phyloP scores from a whole-genome alignment of 2,113 vertebrate genomes.

The Syngnathoides biaculeatus region DNA sequence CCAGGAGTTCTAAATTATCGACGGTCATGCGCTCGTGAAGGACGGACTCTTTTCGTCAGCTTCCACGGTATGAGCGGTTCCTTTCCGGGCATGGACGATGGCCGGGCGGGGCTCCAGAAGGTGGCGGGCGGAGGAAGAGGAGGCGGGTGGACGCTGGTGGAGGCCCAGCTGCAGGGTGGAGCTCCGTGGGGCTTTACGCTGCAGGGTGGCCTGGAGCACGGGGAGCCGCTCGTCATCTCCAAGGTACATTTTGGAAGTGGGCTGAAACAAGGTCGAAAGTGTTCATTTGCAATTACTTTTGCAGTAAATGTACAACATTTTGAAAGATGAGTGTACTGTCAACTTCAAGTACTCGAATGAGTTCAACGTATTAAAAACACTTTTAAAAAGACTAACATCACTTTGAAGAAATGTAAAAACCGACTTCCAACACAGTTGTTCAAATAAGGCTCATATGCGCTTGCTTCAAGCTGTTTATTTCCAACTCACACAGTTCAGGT shows the following conservation, averaged over 20 bases:
- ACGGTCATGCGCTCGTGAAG: conserved; percentile 36
- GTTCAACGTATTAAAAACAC: no score
- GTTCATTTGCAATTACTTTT: background rate
- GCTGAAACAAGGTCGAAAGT: background rate
- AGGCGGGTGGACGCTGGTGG: conserved; percentile 75
- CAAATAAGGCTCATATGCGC: no score
- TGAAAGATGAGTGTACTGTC: no score
- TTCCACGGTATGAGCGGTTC: conserved; percentile 18
- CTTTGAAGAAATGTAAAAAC: no score
- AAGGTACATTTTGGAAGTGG: conserved; percentile 75
- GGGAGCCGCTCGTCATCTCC: conserved; percentile 89
- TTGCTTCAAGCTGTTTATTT: background rate
- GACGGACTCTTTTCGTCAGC: background rate
- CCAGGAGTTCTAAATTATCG: conserved; percentile 25
- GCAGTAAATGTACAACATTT: background rate
- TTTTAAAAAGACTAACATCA: no score
- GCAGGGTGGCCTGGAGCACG: conserved; percentile 87
- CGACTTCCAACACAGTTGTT: no score
- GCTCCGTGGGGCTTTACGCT: conserved; percentile 94
- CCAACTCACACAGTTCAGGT: no score
- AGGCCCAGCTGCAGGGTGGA: conserved; percentile 85
- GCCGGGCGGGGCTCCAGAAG: conserved; percentile 45
- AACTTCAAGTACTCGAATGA: no score
- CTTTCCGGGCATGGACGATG: conserved; percentile 42
- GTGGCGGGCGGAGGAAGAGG: conserved; percentile 41